These are phyloP conservation scores for Cyprinodon brontotheroides DNA, from an alignment of 2,113 vertebrate species.

Conservation along the genomic window DNA sequence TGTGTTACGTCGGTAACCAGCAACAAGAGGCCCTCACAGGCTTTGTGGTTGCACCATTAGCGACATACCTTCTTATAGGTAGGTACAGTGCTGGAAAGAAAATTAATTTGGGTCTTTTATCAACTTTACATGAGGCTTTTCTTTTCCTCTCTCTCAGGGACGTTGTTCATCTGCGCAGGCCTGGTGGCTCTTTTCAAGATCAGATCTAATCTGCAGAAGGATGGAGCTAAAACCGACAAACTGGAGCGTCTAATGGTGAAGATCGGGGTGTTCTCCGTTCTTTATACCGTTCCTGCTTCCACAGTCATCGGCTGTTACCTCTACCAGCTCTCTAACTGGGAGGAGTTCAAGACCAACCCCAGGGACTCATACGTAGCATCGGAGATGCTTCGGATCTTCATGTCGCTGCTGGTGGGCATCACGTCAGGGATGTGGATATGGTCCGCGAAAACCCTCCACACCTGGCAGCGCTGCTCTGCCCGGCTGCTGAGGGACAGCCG, in stretches of 20 bases:
- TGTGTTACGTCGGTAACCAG: slow-evolving; percentile 96
- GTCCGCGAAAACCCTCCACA: slow-evolving; percentile 98
- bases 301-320: slow-evolving; percentile 98
- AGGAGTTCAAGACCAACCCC: slow-evolving; percentile 85
- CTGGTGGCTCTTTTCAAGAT: slow-evolving; percentile 98
- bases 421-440: slow-evolving; percentile 99
- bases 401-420: slow-evolving; percentile 96
- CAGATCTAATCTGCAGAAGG: slow-evolving; percentile 97
- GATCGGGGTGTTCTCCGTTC: slow-evolving; percentile 96
- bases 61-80: slow-evolving; percentile 94
- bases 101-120: background rate
- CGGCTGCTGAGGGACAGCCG: slow-evolving; percentile 87
- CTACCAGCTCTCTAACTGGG: slow-evolving; percentile 97
- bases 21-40: slow-evolving; percentile 95
- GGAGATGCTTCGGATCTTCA: slow-evolving; percentile 98
- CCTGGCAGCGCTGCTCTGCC: slow-evolving; percentile 94
- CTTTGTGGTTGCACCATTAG: slow-evolving; percentile 95
- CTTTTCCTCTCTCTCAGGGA: slow-evolving; percentile 69
- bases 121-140: background rate
- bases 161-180: slow-evolving; percentile 94
- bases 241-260: slow-evolving; percentile 98
- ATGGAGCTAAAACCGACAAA: slow-evolving; percentile 98
- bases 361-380: slow-evolving; percentile 93
- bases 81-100: slow-evolving; percentile 11
- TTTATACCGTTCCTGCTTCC: slow-evolving; percentile 97